Conservation (phyloP, 1,140 invertebrate species). For the Lasioglossum baleicum region DNA sequence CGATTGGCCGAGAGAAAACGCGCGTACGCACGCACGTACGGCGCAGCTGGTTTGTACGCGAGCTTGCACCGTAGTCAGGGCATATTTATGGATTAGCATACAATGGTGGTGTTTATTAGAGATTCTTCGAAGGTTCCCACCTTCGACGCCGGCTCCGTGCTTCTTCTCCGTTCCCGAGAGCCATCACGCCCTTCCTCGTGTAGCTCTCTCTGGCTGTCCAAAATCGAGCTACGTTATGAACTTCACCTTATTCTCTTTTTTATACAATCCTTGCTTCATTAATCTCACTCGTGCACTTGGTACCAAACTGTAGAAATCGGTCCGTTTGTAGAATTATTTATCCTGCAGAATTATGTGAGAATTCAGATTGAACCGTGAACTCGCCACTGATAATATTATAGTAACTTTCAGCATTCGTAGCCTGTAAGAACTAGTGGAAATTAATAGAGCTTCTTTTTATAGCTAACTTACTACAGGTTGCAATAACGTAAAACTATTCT, state of each 20-base stretch:
- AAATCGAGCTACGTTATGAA: neutral
- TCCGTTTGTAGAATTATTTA: too few species aligned
- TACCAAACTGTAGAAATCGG: too few species aligned
- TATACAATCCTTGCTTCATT: neutral
- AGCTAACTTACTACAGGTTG: too few species aligned
- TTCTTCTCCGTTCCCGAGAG: slow-evolving; percentile 52
- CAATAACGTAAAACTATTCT: too few species aligned
- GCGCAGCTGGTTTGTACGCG: slow-evolving; percentile 65
- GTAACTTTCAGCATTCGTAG: too few species aligned
- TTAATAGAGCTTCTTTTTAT: too few species aligned
- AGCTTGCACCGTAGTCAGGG: slow-evolving; percentile 63
- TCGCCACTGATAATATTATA: too few species aligned
- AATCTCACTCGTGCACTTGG: too few species aligned
- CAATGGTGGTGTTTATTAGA: slow-evolving; percentile 67
- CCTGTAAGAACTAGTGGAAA: too few species aligned
- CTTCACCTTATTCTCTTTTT: neutral
- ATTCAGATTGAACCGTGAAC: too few species aligned
- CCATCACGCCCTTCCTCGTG: slow-evolving; percentile 36
- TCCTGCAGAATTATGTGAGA: too few species aligned
- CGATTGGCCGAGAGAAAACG: slow-evolving; percentile 58
- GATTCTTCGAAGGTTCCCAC: slow-evolving; percentile 65
- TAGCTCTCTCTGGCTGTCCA: slow-evolving; percentile 28
- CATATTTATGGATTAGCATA: slow-evolving; percentile 68
- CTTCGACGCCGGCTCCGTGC: slow-evolving; percentile 53
- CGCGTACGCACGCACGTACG: slow-evolving; percentile 60